Conservation (phyloP, 2,888 invertebrate species). For the Calephelis perditalis region DNA sequence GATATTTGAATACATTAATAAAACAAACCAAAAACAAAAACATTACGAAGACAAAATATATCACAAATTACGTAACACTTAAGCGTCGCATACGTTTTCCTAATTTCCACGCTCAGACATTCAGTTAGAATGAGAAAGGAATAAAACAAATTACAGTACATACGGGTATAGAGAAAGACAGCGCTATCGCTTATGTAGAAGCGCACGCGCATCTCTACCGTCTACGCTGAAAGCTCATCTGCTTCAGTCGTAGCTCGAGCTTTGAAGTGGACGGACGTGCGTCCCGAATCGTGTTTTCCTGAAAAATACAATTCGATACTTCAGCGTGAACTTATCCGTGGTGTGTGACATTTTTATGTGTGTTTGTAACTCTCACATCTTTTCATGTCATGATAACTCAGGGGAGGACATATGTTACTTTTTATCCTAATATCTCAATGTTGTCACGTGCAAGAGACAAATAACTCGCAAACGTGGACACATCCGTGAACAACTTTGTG, state of each 20-base stretch:
- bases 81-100: conserved; percentile 49
- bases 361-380: too few species aligned
- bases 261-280: conserved; percentile 46
- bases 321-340: conserved; percentile 42
- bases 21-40: conserved; percentile 56
- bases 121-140: conserved; percentile 38
- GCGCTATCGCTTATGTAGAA: conserved; percentile 24
- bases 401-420: too few species aligned
- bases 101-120: conserved; percentile 55
- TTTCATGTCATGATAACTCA: too few species aligned
- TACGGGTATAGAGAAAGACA: conserved; percentile 41
- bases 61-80: conserved; percentile 59
- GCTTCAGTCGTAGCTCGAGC: conserved; percentile 61
- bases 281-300: conserved; percentile 26
- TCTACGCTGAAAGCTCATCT: conserved; percentile 58
- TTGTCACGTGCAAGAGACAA: too few species aligned
- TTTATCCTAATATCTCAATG: too few species aligned
- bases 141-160: conserved; percentile 33
- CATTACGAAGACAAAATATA: conserved; percentile 64
- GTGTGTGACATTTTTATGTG: conserved; percentile 47
- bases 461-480: too few species aligned
- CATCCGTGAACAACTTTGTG: too few species aligned
- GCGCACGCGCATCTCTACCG: conserved; percentile 51
- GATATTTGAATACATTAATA: conserved; percentile 50
- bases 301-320: conserved; percentile 41